Evolutionary conservation across 2,113 vertebrate species (phyloP), one percentile per base, ranked within the genome.

Genomic region (Trogon surrucura): DNA sequence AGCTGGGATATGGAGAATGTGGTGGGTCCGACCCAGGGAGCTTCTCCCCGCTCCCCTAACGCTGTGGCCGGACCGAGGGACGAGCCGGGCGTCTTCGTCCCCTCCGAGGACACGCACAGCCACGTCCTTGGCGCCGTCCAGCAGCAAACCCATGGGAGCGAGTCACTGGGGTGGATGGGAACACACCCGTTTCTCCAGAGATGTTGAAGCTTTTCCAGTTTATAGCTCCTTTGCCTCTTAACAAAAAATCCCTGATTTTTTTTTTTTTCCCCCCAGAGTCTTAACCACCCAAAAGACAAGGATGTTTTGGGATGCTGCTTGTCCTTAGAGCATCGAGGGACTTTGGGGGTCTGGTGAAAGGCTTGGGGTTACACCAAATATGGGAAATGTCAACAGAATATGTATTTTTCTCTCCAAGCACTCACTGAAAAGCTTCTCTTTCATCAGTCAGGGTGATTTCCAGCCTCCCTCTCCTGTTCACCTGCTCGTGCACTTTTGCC

Each of bases 71-170:
- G 53, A 21, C 32, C 2, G 1, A 8, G 61, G 23, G 26, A 9
- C 1, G 3, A 62, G 32, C 21, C 8, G 54, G 16, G 17, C 38
- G n/a, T 45, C 61, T 20, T 34, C 79, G 5, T 3, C 4, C 27
- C 34, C 50, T 19, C 19, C 4, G 1, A 17, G 79, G 32, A 25
- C 19, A 17, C 18, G 0, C 2, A 0, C 23, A 19, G 54, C 44
- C 75, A 13, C 10, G 1, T 18, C 44, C 32, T 38, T 26, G 53
- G 73, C 79, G 19, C 60, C 64, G 62, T 53, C 74, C 48, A 29
- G 57, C 79, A 71, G 16, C 73, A 61, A 34, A 53, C 50, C 61
- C 66, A 6, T 44, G 10, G 66, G 30, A 64, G 38, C 27, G 5
- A 80, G 73, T 57, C 34, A 11, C 41, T n/a, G 70, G 88, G 84